phyloP scores from a whole-genome alignment of 2,113 vertebrate genomes.

The Ceyx melanurus region DNA sequence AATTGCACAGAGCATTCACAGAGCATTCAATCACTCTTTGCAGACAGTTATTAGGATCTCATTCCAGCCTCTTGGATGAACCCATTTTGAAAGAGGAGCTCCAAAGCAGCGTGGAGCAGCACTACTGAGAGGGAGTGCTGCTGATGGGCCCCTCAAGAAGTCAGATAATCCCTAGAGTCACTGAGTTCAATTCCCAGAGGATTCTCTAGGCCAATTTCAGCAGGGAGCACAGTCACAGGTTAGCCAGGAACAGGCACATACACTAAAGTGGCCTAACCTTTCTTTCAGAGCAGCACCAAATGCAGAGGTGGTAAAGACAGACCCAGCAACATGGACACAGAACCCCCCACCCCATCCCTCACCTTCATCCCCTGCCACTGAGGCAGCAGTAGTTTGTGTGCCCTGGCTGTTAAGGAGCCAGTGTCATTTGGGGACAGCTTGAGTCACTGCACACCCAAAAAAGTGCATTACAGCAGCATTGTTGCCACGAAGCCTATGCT shows the following conservation, averaged over 20 bases:
- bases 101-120: neutral
- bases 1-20: slow-evolving; percentile 3
- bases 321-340: neutral
- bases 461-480: neutral
- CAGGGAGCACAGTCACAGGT: neutral
- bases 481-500: neutral
- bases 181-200: neutral
- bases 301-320: neutral
- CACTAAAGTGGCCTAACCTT: neutral
- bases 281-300: neutral
- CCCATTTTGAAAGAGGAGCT: neutral
- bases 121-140: neutral
- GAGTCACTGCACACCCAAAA: neutral
- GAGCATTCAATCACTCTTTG: neutral
- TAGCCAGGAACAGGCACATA: neutral
- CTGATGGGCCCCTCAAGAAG: neutral
- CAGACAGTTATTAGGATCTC: slow-evolving; percentile 12
- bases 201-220: neutral
- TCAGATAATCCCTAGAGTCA: neutral
- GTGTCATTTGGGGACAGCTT: neutral
- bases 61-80: neutral
- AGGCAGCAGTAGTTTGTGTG: neutral
- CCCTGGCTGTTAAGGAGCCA: neutral
- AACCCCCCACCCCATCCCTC: neutral
- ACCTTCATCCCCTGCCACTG: neutral